Evolutionary conservation across 2,797 vertebrate species (phyloP).

Genomic region (Gobio occitaniae): DNA sequence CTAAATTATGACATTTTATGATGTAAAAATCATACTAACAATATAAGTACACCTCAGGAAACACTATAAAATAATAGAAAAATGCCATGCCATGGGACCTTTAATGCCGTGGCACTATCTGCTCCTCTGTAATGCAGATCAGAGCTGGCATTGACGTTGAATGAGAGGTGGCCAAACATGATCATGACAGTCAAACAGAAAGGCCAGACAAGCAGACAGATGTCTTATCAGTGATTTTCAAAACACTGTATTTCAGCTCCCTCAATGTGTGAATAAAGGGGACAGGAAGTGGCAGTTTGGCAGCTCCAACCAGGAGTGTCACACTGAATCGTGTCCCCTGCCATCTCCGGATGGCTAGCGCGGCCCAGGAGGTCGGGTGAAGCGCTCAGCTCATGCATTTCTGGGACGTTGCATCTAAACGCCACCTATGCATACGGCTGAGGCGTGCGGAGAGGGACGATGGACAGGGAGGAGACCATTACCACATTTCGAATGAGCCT

Average conservation of each 20-base stretch:
- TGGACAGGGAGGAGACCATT: slow-evolving; percentile 73
- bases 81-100: too few species aligned
- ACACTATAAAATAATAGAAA: too few species aligned
- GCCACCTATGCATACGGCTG: slow-evolving; percentile 46
- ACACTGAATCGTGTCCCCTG: slow-evolving; percentile 83
- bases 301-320: slow-evolving; percentile 86
- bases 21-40: too few species aligned
- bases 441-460: slow-evolving; percentile 66
- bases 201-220: slow-evolving; percentile 81
- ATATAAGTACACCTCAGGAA: too few species aligned
- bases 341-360: slow-evolving; percentile 77
- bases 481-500: slow-evolving; percentile 74
- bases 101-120: slow-evolving; percentile 48
- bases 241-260: slow-evolving; percentile 76
- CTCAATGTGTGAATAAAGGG: slow-evolving; percentile 84
- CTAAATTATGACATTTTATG: too few species aligned
- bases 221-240: slow-evolving; percentile 83
- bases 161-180: slow-evolving; percentile 72
- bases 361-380: slow-evolving; percentile 78
- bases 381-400: slow-evolving; percentile 53
- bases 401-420: slow-evolving; percentile 53
- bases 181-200: slow-evolving; percentile 79
- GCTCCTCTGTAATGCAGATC: slow-evolving; percentile 56
- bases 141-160: slow-evolving; percentile 68
- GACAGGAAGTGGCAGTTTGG: slow-evolving; percentile 87